These are phyloP conservation scores for Megastigmus dorsalis DNA, from an alignment of 2,888 invertebrate species.

Conservation along the genomic window DNA sequence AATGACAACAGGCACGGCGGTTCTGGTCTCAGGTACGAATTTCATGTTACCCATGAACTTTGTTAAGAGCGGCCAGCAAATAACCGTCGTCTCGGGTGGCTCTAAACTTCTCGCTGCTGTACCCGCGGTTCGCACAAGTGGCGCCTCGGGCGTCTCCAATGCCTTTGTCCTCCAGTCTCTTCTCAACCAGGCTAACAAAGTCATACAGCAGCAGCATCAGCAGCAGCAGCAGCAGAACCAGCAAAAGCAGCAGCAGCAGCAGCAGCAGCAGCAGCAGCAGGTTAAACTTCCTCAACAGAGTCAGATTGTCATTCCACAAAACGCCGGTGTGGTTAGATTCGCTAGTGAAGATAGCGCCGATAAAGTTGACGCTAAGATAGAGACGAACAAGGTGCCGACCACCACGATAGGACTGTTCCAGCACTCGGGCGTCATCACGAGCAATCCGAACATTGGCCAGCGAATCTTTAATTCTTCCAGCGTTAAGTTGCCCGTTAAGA, in stretches of 20 bases:
- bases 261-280: slow-evolving; percentile 64
- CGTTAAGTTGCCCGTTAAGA: slow-evolving; percentile 50
- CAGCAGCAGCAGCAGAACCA: slow-evolving; percentile 65
- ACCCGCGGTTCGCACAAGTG: slow-evolving; percentile 65
- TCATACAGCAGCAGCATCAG: slow-evolving; percentile 65
- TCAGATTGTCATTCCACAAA: slow-evolving; percentile 64
- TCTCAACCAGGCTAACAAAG: slow-evolving; percentile 79
- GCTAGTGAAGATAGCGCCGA: slow-evolving; percentile 37
- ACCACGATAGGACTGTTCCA: slow-evolving; percentile 46
- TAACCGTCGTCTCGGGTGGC: slow-evolving; percentile 83
- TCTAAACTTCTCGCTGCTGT: slow-evolving; percentile 76
- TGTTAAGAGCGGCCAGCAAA: slow-evolving; percentile 83
- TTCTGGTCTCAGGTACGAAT: slow-evolving; percentile 82
- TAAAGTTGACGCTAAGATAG: slow-evolving; percentile 14
- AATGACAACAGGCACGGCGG: slow-evolving; percentile 78
- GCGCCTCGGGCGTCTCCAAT: slow-evolving; percentile 76
- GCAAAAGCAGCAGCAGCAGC: slow-evolving; percentile 69
- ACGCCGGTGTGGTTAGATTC: slow-evolving; percentile 60
- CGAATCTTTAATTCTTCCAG: slow-evolving; percentile 68
- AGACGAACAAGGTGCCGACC: slow-evolving; percentile 4
- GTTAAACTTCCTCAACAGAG: slow-evolving; percentile 69
- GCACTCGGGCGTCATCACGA: slow-evolving; percentile 70
- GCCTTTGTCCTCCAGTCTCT: slow-evolving; percentile 81
- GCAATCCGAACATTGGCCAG: slow-evolving; percentile 68
- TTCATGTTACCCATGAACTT: slow-evolving; percentile 83